A percentile compares a stretch with the other conserved stretches of the same genome.
phyloP scores from a whole-genome alignment of 2,888 invertebrate genomes.

The Heliothis peltigera region DNA sequence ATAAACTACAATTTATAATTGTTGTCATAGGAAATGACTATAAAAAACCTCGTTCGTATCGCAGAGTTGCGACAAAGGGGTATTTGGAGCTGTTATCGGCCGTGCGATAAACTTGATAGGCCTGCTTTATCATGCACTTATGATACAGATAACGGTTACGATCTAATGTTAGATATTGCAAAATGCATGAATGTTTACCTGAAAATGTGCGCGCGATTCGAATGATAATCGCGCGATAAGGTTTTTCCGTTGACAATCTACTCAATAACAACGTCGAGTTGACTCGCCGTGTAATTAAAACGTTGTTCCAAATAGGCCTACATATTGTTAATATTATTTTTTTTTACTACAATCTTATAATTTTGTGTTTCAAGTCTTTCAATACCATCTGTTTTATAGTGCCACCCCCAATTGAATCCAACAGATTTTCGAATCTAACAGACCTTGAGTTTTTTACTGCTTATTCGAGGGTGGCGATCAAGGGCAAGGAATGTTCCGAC shows the following conservation, averaged over 20 bases:
- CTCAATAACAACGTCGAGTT: slow-evolving; percentile 30
- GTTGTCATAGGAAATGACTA: slow-evolving; percentile 54
- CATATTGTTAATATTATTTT: slow-evolving; percentile 22
- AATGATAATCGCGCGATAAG: slow-evolving; percentile 60
- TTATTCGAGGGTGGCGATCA: background rate
- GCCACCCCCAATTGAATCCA: slow-evolving; percentile 11
- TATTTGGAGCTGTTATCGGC: slow-evolving; percentile 47
- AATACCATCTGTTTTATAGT: slow-evolving; percentile 14
- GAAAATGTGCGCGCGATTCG: slow-evolving; percentile 54
- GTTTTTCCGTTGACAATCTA: slow-evolving; percentile 49
- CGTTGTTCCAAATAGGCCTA: slow-evolving; percentile 36
- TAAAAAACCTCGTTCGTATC: slow-evolving; percentile 51
- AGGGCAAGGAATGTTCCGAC: slow-evolving; percentile 22
- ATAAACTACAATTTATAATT: slow-evolving; percentile 55
- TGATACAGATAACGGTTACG: slow-evolving; percentile 61
- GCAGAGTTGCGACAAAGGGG: slow-evolving; percentile 58
- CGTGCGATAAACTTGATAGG: slow-evolving; percentile 58
- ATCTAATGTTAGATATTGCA: slow-evolving; percentile 62
- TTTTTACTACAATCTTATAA: slow-evolving; percentile 23
- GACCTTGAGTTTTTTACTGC: slow-evolving; percentile 24
- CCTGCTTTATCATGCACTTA: slow-evolving; percentile 53
- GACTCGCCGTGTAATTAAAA: slow-evolving; percentile 12
- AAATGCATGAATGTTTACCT: slow-evolving; percentile 62
- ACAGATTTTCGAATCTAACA: too few relatives aligned
- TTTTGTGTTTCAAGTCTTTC: slow-evolving; percentile 20